Conservation (phyloP, 2,797 vertebrate species). For the Cirrhinus molitorella region DNA sequence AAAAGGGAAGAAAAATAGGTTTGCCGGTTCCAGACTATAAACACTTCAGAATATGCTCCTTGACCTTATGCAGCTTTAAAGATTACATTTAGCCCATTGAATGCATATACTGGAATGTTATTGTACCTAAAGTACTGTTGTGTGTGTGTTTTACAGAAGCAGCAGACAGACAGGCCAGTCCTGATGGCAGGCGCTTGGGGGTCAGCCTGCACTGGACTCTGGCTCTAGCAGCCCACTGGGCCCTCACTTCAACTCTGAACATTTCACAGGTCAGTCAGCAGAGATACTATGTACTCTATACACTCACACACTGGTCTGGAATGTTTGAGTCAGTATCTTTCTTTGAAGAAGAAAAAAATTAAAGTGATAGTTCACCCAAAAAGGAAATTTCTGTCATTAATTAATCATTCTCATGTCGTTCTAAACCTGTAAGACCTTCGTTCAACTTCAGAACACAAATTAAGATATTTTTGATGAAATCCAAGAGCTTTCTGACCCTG, state of each 20-base stretch:
- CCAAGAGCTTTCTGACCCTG: too few species aligned
- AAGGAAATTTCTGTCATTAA: too few species aligned
- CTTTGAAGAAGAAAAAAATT: neutral
- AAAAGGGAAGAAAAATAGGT: neutral
- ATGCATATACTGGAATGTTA: conserved; percentile 22
- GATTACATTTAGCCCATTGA: conserved; percentile 16
- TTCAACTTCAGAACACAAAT: too few species aligned
- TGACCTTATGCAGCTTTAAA: conserved; percentile 9
- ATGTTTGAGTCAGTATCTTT: neutral
- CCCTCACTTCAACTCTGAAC: conserved; percentile 83
- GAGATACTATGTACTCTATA: neutral
- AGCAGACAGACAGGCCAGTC: conserved; percentile 75
- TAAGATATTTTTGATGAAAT: too few species aligned
- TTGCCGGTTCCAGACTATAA: neutral
- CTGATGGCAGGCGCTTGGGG: conserved; percentile 83
- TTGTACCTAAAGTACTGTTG: conserved; percentile 7
- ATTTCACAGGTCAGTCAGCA: conserved; percentile 79
- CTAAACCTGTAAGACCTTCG: too few species aligned
- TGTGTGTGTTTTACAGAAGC: conserved; percentile 55
- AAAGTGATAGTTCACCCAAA: too few species aligned
- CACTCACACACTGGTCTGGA: neutral
- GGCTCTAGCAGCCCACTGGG: conserved; percentile 82
- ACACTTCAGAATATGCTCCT: neutral
- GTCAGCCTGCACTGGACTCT: conserved; percentile 78
- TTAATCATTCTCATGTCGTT: too few species aligned